These are phyloP conservation scores for Thripadectes ignobilis DNA, from an alignment of 2,797 vertebrate species.

Conservation along the genomic window DNA sequence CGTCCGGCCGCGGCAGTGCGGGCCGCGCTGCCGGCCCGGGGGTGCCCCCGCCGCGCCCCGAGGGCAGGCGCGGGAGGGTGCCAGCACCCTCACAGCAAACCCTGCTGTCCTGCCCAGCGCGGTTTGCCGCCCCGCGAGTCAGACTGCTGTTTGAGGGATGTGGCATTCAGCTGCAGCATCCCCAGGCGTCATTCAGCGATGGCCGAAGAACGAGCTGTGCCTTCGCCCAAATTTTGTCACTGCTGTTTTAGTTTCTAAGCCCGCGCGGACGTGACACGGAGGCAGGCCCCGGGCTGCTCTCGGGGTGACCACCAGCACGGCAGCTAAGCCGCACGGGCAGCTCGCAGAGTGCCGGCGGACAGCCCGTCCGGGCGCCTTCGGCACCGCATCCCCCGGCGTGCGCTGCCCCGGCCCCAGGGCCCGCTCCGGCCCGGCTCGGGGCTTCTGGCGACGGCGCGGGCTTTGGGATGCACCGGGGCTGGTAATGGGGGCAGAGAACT, in stretches of 20 bases:
- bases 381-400: fast-evolving
- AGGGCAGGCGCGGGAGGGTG: background rate
- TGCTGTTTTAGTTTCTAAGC: background rate
- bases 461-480: background rate
- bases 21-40: background rate
- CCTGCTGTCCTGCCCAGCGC: background rate
- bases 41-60: background rate
- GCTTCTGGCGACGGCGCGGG: background rate
- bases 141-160: background rate
- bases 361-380: background rate
- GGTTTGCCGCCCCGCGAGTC: background rate
- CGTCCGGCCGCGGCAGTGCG: no score
- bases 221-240: background rate
- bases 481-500: background rate
- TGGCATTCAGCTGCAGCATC: background rate
- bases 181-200: background rate
- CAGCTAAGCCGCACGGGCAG: background rate
- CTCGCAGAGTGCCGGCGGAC: background rate
- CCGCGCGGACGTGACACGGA: fast-evolving
- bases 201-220: background rate
- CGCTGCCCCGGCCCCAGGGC: background rate
- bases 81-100: background rate
- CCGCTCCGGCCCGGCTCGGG: fast-evolving
- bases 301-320: background rate
- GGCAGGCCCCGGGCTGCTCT: background rate